Base-by-base conservation (phyloP, 2,797 vertebrate genomes). In the Tangara arthus region DNA sequence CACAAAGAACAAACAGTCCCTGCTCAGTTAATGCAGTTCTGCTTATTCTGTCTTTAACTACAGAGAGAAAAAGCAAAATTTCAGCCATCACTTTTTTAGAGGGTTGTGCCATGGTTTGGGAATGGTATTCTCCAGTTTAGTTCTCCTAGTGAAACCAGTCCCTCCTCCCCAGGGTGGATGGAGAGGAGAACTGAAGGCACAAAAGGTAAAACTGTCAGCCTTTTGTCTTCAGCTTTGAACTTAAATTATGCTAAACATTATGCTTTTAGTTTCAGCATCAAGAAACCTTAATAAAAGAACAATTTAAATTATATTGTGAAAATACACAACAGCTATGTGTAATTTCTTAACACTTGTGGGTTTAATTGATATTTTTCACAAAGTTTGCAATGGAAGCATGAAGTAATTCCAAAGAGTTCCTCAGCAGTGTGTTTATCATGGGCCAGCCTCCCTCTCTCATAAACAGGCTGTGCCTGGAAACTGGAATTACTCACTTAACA, bases 401-500 rank as follows among this genome's bases (percentile, higher is more conserved):
- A 90, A 79, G 68, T 46, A 64, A 83, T 83, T 64, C 27, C 61
- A 19, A 60, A 37, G 52, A 82, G n/a, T 59, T 90, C 18, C 60
- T 83, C 59, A 63, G 18, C 56, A 79, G 44, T 68, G 44, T 9
- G 3, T 47, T n/a, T 79, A 41, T 64, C 12, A 28, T 8, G 24
- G 63, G 34, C 15, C 49, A 91, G 52, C 34, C 64, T 87, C 52
- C 41, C 24, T 72, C n/a, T 20, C 64, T 66, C 32, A 82, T 44
- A 72, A 88, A 68, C 30, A 92, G 59, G 34, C 59, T 65, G 42
- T 78, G 70, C 28, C 60, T 82, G 63, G 39, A 66, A 89, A 71
- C 27, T 57, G n/a, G 24, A 84, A 65, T 73, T 77, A 49, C 52
- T 69, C 66, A 46, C 24, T 70, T 70, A 60, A 68, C 44, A 57